phyloP scores from a whole-genome alignment of 1,140 invertebrate genomes.

The Temnothorax curvispinosus region DNA sequence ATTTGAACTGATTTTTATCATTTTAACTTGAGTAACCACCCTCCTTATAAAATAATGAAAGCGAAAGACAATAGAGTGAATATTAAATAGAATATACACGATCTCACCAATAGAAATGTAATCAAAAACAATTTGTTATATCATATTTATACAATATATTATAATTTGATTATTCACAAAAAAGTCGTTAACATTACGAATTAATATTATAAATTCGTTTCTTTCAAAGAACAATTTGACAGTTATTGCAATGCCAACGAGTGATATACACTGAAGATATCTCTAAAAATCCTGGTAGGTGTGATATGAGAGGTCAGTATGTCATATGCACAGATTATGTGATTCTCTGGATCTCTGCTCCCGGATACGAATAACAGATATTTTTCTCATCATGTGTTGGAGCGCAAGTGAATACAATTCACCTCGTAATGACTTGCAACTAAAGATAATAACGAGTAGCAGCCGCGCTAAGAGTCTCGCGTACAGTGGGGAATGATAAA shows the following conservation, averaged over 20 bases:
- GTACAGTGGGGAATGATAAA: neutral
- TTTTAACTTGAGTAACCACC: too few relatives aligned
- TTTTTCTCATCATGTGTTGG: neutral
- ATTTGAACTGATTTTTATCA: too few relatives aligned
- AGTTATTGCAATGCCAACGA: neutral
- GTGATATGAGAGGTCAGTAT: neutral
- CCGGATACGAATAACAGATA: constrained; percentile 12
- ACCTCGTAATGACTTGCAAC: constrained; percentile 8
- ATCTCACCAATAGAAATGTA: neutral
- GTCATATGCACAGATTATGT: neutral
- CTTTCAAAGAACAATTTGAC: neutral
- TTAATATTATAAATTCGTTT: neutral
- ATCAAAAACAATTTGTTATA: neutral
- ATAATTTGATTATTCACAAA: neutral
- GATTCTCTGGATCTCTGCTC: neutral
- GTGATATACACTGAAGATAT: neutral
- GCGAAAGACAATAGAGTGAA: neutral
- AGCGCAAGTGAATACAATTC: neutral
- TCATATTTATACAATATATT: neutral
- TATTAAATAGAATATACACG: neutral
- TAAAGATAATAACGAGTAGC: neutral
- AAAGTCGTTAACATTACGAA: neutral
- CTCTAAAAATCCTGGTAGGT: neutral
- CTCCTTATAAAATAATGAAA: neutral
- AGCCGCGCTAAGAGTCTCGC: neutral